A percentile compares a stretch with the other conserved stretches of the same genome.
phyloP scores from a whole-genome alignment of 2,113 vertebrate genomes.

The Prionailurus viverrinus region DNA sequence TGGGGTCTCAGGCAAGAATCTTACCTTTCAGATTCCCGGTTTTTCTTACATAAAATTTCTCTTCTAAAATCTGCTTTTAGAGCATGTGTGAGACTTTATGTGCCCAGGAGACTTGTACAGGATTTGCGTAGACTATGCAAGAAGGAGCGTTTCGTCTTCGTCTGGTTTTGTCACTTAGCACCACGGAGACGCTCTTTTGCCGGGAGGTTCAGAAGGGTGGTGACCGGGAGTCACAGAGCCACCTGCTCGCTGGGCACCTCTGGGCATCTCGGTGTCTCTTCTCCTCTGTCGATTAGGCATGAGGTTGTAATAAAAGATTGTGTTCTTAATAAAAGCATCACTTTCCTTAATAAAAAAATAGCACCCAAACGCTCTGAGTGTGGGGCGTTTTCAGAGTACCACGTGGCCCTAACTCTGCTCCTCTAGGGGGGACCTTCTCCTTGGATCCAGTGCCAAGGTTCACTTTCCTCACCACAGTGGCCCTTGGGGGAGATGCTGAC shows the following conservation, averaged over 20 bases:
- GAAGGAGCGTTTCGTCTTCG: accelerated
- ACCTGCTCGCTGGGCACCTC: too few relatives aligned
- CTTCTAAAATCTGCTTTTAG: not conserved
- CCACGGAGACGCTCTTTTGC: accelerated
- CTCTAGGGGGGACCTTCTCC: not conserved
- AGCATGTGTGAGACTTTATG: accelerated
- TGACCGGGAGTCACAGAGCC: accelerated
- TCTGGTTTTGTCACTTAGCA: not conserved
- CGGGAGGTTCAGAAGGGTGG: accelerated
- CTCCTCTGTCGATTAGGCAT: not conserved
- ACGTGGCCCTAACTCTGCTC: not conserved
- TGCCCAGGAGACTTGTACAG: not conserved
- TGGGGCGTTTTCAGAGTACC: not conserved
- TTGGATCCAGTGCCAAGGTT: accelerated
- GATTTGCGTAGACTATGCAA: accelerated
- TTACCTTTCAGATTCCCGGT: not conserved
- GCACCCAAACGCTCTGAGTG: too few relatives aligned
- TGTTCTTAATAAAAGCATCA: not conserved
- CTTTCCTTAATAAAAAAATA: not conserved
- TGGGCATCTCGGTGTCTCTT: not conserved
- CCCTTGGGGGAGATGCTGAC: not conserved
- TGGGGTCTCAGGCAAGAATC: not conserved
- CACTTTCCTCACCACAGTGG: not conserved
- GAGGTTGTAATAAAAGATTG: not conserved
- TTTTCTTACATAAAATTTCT: not conserved